Evolutionary conservation across 2,888 invertebrate species (phyloP).

Genomic region (Diloba caeruleocephala): DNA sequence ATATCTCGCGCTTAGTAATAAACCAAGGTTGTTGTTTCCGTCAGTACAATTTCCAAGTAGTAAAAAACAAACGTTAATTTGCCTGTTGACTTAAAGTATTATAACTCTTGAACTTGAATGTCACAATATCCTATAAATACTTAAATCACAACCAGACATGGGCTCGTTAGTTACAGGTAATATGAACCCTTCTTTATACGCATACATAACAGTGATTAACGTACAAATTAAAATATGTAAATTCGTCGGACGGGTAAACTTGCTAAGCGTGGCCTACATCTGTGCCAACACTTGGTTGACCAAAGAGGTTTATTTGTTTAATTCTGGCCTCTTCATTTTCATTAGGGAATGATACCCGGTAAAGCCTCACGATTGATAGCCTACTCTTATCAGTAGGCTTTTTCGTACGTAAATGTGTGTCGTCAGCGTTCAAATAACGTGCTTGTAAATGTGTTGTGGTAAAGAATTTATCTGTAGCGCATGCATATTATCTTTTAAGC

Average conservation of each 20-base stretch:
- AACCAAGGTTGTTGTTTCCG: background rate
- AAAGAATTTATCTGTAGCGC: too few species aligned
- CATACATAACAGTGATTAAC: slow-evolving; percentile 41
- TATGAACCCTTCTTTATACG: slow-evolving; percentile 6
- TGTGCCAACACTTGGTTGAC: slow-evolving; percentile 22
- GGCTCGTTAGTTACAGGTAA: slow-evolving; percentile 37
- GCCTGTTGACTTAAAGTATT: slow-evolving; percentile 2
- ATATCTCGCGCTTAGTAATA: slow-evolving; percentile 2
- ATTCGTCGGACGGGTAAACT: slow-evolving; percentile 28
- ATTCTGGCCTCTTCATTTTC: slow-evolving; percentile 59
- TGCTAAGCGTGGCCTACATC: slow-evolving; percentile 42
- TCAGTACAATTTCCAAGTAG: background rate
- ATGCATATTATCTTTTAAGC: too few species aligned
- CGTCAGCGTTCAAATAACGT: too few species aligned
- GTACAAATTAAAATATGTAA: slow-evolving; percentile 55
- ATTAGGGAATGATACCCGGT: slow-evolving; percentile 45
- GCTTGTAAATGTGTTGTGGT: too few species aligned
- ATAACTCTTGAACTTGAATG: too few species aligned
- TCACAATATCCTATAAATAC: too few species aligned
- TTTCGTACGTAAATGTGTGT: slow-evolving; percentile 26
- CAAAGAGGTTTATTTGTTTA: slow-evolving; percentile 48
- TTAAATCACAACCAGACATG: slow-evolving; percentile 8
- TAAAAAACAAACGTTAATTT: background rate
- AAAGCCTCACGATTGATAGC: slow-evolving; percentile 30
- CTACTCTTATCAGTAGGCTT: slow-evolving; percentile 20